Evolutionary conservation across 2,888 invertebrate species (phyloP), one percentile per base, ranked within the genome.

Genomic region (Drosophila affinis): DNA sequence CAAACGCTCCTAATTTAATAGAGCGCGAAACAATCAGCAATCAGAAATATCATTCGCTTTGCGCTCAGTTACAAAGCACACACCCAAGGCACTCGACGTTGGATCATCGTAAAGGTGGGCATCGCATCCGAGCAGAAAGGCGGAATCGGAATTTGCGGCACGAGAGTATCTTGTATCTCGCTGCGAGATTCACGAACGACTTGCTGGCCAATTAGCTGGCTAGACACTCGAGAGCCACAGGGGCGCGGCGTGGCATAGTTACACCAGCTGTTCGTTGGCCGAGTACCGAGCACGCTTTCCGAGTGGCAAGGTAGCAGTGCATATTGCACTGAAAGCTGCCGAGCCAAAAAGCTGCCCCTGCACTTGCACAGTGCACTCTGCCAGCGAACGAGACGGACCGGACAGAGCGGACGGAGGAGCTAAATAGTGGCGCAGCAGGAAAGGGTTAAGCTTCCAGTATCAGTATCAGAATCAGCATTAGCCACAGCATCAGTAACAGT

Each of bases 261-360:
- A 47, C 63, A 63, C 67, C 86, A 82, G 83, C 88, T 82, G 81
- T 62, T 81, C 39, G 17, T 39, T 14, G 14, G 14, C 32, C 32
- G 32, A 32, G 32, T 10, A 39, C 39, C 34, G 34, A 34, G 14
- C 34, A 12, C 34, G 34, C 12, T 34, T 34, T 34, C 12, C 34
- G 34, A 34, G 12, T 12, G 34, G 34, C 34, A 34, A 34, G 12
- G 12, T 14, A 34, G 34, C 14, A 14, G 14, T 32, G 58, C 39
- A 51, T 63, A 44, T 56, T 72, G 79, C 81, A 69, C 27, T 34
- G 32, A 65, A 62, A 68, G 67, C 75, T 72, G 85, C 76, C 71
- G 85, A 68, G 60, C 55, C 55, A 53, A 81, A 84, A 77, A 81
- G 75, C 82, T 81, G 87, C 85, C 78, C 46, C 61, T 72, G 39